Evolutionary conservation across 2,888 invertebrate genomes (phyloP), one percentile per base, ranked within the genome.

Genomic region (Atrina japonica): DNA sequence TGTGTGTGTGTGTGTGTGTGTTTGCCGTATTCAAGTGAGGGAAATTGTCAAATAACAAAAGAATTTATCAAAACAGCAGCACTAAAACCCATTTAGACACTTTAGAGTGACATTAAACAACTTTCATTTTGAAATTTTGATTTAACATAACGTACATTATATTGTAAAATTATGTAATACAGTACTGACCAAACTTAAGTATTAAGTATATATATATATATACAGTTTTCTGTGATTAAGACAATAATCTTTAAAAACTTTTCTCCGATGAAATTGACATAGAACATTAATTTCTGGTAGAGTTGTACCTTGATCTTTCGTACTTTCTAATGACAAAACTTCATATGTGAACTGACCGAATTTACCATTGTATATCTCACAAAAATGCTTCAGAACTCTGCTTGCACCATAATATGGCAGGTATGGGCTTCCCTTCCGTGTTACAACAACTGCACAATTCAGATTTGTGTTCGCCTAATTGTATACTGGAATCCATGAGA

Each of bases 381-480:
- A 61, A 61, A 30, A 61, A 27, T 29, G 29, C 23, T 11, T 61
- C 61, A 23, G 47, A 21, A 49, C 61, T 49, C 18, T 61, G 45
- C n/a, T 49, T 61, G 35, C 61, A 61, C 29, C 47, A 61, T 27
- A 43, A 43, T 18, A n/a, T 35, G 6, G 61, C 61, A 21, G n/a
- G 7, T 14, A 14, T 30, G 18, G 23, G 18, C 21, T 61, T 30
- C 14, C 29, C n/a, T 18, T 29, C 35, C 7, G 30, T 25, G 25
- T 49, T 16, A 21, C 61, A 61, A 30, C 29, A 29, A 29, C 35
- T 18, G 21, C 50, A 61, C 23, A 43, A 21, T 49, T 49, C 49
- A 29, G n/a, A 16, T 29, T 11, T 18, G 18, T 5, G 6, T 14
- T 40, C 29, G 18, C 27, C 14, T 1, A 23, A 18, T 11, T 35